These are phyloP conservation scores for Caenorhabditis latens DNA, from an alignment of 1,140 invertebrate genomes.

Conservation along the genomic window DNA sequence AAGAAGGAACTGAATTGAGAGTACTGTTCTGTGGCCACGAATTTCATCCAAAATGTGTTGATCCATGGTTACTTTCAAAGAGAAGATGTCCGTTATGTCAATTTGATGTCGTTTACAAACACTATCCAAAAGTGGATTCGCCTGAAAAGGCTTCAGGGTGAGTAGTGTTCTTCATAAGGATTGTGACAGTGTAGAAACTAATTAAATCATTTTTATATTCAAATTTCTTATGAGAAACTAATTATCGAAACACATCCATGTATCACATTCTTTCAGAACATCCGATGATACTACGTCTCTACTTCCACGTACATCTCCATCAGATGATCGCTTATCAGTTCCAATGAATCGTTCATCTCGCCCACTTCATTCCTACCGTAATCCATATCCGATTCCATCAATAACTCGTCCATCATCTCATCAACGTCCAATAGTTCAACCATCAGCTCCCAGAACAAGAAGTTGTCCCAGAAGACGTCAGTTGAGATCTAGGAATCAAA, in stretches of 20 bases:
- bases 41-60: slow-evolving; percentile 69
- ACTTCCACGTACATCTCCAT: slow-evolving; percentile 4
- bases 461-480: slow-evolving; percentile 47
- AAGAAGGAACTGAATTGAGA: slow-evolving; percentile 70
- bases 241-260: background rate
- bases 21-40: slow-evolving; percentile 72
- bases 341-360: background rate
- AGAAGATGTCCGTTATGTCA: slow-evolving; percentile 78
- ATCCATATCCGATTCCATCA: background rate
- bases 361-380: background rate
- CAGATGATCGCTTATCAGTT: background rate
- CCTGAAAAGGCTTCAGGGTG: slow-evolving; percentile 35
- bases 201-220: background rate
- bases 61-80: slow-evolving; percentile 68
- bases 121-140: slow-evolving; percentile 60
- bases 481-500: slow-evolving; percentile 33
- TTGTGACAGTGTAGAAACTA: background rate
- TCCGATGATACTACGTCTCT: slow-evolving; percentile 5
- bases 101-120: slow-evolving; percentile 67
- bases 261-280: background rate
- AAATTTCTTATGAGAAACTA: too few relatives aligned
- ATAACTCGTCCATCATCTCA: slow-evolving; percentile 36
- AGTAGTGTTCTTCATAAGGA: background rate
- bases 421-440: slow-evolving; percentile 37
- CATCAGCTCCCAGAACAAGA: slow-evolving; percentile 41